phyloP scores from a whole-genome alignment of 2,797 vertebrate genomes.

The Gymnocypris eckloni region DNA sequence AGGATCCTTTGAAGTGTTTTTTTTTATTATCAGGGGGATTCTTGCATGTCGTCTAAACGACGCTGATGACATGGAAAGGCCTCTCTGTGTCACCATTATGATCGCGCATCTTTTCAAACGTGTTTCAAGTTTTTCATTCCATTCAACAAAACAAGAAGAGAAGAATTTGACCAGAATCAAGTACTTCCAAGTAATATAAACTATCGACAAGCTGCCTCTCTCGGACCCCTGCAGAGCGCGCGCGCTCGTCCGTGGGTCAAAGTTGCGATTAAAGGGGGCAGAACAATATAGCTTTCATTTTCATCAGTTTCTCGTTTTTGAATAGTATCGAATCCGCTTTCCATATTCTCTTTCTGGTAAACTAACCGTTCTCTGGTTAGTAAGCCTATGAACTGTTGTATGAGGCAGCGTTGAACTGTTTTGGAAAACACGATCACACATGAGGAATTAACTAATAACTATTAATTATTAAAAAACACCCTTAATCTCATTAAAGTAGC shows the following conservation, averaged over 20 bases:
- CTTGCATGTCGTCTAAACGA: conserved; percentile 95
- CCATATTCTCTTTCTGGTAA: not conserved
- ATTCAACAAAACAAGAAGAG: conserved; percentile 72
- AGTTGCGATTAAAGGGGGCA: not conserved
- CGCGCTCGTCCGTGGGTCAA: conserved; percentile 5
- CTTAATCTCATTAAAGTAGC: not conserved
- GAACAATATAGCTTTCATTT: not conserved
- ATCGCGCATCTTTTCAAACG: conserved; percentile 91
- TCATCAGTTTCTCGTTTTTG: not conserved
- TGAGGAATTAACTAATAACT: not conserved
- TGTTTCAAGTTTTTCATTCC: conserved; percentile 87
- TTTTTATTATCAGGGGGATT: conserved; percentile 96
- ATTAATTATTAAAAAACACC: not conserved
- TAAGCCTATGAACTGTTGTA: not conserved
- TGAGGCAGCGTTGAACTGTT: not conserved
- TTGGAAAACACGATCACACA: not conserved
- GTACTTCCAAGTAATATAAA: conserved; percentile 21
- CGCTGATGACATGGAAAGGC: conserved; percentile 96
- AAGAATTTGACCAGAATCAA: conserved; percentile 53
- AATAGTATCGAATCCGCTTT: not conserved
- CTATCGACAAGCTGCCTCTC: not conserved
- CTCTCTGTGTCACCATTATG: conserved; percentile 96
- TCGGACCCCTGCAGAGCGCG: not conserved
- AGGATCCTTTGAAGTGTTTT: conserved; percentile 91
- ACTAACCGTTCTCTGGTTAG: too few species aligned